Conservation (phyloP, 2,888 invertebrate genomes). For the Xestobium rufovillosum region DNA sequence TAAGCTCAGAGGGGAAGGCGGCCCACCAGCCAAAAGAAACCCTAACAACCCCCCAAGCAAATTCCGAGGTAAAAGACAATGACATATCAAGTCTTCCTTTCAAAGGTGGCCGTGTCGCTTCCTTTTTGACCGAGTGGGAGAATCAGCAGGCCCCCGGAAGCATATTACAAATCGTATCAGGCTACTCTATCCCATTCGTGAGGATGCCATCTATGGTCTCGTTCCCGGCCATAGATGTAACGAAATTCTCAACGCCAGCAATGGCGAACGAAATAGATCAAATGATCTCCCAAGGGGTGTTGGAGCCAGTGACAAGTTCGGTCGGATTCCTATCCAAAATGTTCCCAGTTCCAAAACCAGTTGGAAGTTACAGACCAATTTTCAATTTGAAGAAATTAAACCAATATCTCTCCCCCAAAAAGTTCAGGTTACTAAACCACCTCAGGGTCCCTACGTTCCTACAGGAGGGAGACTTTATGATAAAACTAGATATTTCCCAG, state of each 20-base stretch:
- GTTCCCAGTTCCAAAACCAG: constrained; percentile 11
- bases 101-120: not conserved
- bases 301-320: not conserved
- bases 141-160: not conserved
- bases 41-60: not conserved
- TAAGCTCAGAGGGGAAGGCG: not conserved
- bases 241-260: not conserved
- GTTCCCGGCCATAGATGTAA: not conserved
- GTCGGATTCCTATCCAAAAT: constrained; percentile 6
- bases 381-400: constrained; percentile 14
- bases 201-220: not conserved
- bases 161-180: not conserved
- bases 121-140: not conserved
- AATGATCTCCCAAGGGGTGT: constrained; percentile 1
- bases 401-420: constrained; percentile 12
- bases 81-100: not conserved
- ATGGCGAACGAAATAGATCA: not conserved
- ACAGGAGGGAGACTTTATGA: constrained; percentile 16
- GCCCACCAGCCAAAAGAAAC: not conserved
- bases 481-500: constrained; percentile 19
- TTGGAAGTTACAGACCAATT: constrained; percentile 8
- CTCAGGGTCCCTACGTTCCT: constrained; percentile 17
- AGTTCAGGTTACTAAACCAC: constrained; percentile 19
- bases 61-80: too few species aligned
- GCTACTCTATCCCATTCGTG: not conserved